A percentile compares a stretch with the other conserved stretches of the same genome.
These are phyloP conservation scores for Xanthorhoe designata DNA, from an alignment of 2,888 invertebrate genomes.

Conservation along the genomic window DNA sequence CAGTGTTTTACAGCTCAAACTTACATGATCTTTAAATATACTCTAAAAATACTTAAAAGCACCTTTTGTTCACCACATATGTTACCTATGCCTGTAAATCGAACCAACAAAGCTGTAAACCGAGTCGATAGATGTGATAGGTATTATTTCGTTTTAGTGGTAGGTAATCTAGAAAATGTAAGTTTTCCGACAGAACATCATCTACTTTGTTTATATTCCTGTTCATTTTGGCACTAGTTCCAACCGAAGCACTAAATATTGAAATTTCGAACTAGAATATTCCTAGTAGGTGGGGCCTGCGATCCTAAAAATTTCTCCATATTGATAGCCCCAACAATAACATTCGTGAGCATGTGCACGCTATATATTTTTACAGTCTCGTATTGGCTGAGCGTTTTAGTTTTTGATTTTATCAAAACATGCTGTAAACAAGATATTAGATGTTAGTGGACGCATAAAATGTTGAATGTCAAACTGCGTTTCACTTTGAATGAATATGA, in stretches of 20 bases:
- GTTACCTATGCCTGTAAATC: no score
- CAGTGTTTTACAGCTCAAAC: no score
- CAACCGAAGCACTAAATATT: constrained; percentile 12
- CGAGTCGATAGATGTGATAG: no score
- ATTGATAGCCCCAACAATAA: constrained; percentile 45
- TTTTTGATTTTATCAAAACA: constrained; percentile 33
- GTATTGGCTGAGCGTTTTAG: constrained; percentile 25
- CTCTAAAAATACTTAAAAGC: no score
- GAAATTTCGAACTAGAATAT: constrained; percentile 17
- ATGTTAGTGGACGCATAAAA: constrained; percentile 1
- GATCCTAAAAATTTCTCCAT: constrained; percentile 37
- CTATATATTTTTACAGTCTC: constrained; percentile 44
- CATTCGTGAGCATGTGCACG: constrained; percentile 40
- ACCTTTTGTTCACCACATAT: no score
- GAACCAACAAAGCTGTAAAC: no score
- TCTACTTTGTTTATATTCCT: background rate
- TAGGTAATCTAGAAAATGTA: no score
- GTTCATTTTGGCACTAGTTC: background rate
- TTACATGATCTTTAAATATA: no score
- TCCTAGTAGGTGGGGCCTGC: constrained; percentile 35
- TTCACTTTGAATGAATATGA: no score
- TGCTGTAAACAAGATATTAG: constrained; percentile 26
- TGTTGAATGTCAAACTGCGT: background rate
- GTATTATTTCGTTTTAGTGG: no score
- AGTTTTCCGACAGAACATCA: no score